Evolutionary conservation across 2,888 invertebrate species (phyloP).

Genomic region (Mimas tiliae): DNA sequence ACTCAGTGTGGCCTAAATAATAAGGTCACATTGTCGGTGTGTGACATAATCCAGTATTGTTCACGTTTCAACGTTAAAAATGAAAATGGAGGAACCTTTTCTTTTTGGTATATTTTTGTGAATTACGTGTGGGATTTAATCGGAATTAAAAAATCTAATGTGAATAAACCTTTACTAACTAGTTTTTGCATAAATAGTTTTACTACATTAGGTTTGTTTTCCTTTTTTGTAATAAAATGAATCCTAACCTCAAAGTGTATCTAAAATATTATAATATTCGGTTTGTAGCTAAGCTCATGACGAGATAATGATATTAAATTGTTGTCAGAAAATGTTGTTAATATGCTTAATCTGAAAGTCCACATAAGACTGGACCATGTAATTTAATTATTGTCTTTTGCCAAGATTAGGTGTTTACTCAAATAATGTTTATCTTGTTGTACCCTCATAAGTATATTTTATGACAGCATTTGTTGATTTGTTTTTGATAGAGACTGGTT

Average conservation of each 20-base stretch:
- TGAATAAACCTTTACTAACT: not conserved
- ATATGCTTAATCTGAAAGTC: not conserved
- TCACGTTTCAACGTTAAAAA: slow-evolving; percentile 37
- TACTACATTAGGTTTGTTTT: not conserved
- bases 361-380: slow-evolving; percentile 12
- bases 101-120: slow-evolving; percentile 54
- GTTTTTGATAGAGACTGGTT: not conserved
- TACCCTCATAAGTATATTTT: not conserved
- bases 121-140: slow-evolving; percentile 38
- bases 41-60: slow-evolving; percentile 38
- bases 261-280: no score
- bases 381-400: not conserved
- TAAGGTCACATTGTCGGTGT: slow-evolving; percentile 52
- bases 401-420: not conserved
- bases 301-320: not conserved
- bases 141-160: slow-evolving; percentile 8
- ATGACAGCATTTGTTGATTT: not conserved
- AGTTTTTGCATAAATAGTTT: not conserved
- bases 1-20: slow-evolving; percentile 61
- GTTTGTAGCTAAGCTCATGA: no score
- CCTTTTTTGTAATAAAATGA: not conserved
- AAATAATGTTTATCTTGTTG: not conserved
- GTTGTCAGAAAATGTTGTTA: not conserved
- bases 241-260: slow-evolving; percentile 7
- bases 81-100: slow-evolving; percentile 53